Conservation (phyloP, 2,113 vertebrate species). For the Ovis canadensis region DNA sequence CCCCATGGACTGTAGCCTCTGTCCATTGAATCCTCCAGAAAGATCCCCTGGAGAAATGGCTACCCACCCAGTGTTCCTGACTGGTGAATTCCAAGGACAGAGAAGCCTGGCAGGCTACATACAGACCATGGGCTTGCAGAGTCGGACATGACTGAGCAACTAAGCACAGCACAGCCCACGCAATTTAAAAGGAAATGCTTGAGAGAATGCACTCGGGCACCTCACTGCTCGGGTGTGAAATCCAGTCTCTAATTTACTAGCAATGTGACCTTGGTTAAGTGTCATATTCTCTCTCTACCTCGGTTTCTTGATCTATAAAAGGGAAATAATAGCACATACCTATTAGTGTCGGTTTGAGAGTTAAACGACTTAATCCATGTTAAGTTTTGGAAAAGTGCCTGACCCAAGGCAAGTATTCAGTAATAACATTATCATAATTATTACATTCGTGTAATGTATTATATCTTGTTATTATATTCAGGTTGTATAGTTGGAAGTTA, state of each 20-base stretch:
- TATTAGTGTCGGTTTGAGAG: not conserved
- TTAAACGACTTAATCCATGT: not conserved
- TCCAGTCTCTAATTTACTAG: not conserved
- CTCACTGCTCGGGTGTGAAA: not conserved
- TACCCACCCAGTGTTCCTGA: not conserved
- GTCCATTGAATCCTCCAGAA: not conserved
- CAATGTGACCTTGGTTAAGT: not conserved
- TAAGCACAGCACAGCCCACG: not conserved
- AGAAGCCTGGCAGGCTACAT: not conserved
- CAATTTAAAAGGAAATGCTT: not conserved
- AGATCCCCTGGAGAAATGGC: not conserved
- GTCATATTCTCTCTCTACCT: not conserved
- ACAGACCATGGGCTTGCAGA: not conserved
- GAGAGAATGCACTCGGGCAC: not conserved
- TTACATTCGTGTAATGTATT: not conserved
- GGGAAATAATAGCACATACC: not conserved
- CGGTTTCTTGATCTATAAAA: not conserved
- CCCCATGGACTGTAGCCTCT: not conserved
- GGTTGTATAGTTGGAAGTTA: not conserved
- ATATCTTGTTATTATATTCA: not conserved
- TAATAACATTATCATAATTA: conserved; percentile 11
- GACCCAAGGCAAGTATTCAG: not conserved
- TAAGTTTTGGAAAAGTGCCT: not conserved
- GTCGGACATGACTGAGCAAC: not conserved
- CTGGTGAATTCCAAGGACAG: not conserved